Evolutionary conservation across 2,797 vertebrate genomes (phyloP).

Genomic region (Myotis planiceps): DNA sequence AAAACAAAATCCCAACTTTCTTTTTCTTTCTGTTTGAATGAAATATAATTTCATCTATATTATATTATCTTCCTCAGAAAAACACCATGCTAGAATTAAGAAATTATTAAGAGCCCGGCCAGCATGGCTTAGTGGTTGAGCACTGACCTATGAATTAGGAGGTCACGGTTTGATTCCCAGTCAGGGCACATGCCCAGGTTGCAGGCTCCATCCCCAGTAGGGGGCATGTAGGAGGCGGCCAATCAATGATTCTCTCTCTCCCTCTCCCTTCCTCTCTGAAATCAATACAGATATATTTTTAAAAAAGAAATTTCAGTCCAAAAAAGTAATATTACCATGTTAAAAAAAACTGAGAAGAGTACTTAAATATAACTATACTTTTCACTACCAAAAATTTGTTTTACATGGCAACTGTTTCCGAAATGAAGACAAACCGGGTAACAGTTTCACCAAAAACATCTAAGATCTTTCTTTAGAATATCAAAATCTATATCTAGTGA

Average conservation of each 20-base stretch:
- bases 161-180: too few species aligned
- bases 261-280: too few species aligned
- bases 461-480: slow-evolving; percentile 15
- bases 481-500: neutral
- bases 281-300: neutral
- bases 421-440: slow-evolving; percentile 5
- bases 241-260: too few species aligned
- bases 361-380: neutral
- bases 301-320: neutral
- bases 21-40: slow-evolving; percentile 23
- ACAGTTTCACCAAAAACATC: neutral
- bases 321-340: neutral
- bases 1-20: neutral
- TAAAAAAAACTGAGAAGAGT: neutral
- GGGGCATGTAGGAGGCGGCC: too few species aligned
- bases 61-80: neutral
- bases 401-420: neutral
- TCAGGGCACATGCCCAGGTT: too few species aligned
- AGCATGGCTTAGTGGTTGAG: too few species aligned
- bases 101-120: neutral
- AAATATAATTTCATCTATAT: neutral
- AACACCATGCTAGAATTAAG: neutral
- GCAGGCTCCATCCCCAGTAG: too few species aligned
- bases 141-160: too few species aligned
- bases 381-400: slow-evolving; percentile 3